Percentiles rank a stretch among this genome's conserved stretches.
These are phyloP conservation scores for Valencia hispanica DNA, from an alignment of 2,797 vertebrate genomes.

Conservation along the genomic window DNA sequence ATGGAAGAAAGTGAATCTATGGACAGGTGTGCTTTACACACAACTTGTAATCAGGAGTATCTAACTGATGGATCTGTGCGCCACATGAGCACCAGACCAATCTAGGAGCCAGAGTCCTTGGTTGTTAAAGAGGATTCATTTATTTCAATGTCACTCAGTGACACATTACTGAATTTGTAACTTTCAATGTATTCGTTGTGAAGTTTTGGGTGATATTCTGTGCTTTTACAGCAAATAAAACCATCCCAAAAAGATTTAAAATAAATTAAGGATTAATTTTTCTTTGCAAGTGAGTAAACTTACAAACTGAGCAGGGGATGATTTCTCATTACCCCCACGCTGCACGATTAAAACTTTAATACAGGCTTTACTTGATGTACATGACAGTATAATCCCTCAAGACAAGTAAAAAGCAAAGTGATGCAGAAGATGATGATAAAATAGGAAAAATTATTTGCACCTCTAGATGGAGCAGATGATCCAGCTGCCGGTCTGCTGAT, in stretches of 20 bases:
- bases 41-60: neutral
- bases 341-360: neutral
- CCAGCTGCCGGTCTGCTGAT: conserved; percentile 85
- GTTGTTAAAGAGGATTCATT: neutral
- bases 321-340: neutral
- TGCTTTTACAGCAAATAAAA: neutral
- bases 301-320: neutral
- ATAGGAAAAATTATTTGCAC: conserved; percentile 50
- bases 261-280: neutral
- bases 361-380: conserved; percentile 1
- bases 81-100: neutral
- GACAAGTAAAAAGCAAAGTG: neutral
- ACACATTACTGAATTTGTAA: neutral
- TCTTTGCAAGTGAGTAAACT: neutral
- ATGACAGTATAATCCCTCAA: neutral
- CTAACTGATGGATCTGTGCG: neutral
- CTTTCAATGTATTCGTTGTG: neutral
- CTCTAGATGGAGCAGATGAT: conserved; percentile 83
- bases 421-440: neutral
- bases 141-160: neutral
- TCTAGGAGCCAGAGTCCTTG: neutral
- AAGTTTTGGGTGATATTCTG: neutral
- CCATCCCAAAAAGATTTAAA: neutral
- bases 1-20: neutral
- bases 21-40: neutral